These are phyloP conservation scores for Drosophila mojavensis DNA, from an alignment of 1,140 invertebrate species.

Conservation along the genomic window DNA sequence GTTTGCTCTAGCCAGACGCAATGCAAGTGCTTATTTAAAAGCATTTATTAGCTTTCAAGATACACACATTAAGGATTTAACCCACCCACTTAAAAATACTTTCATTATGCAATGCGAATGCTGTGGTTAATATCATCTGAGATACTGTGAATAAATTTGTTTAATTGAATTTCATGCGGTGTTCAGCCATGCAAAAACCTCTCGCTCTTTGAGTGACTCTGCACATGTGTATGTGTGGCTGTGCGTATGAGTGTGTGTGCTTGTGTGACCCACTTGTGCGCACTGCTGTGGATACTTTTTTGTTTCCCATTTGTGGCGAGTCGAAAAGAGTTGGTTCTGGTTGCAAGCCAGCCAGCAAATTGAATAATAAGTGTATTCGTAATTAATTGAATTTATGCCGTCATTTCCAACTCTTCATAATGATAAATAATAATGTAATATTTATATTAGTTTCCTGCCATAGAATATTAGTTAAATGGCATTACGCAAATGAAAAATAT, in stretches of 20 bases:
- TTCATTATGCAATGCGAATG: neutral
- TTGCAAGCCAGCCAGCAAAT: slow-evolving; percentile 9
- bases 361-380: slow-evolving; percentile 10
- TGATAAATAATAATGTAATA: neutral
- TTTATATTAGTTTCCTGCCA: neutral
- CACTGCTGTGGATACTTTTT: slow-evolving; percentile 27
- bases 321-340: slow-evolving; percentile 7
- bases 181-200: slow-evolving; percentile 36
- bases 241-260: neutral
- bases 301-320: slow-evolving; percentile 38
- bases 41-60: slow-evolving; percentile 11
- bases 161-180: slow-evolving; percentile 45
- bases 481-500: too few relatives aligned
- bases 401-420: neutral
- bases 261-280: slow-evolving; percentile 25
- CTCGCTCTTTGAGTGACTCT: slow-evolving; percentile 7
- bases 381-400: slow-evolving; percentile 43
- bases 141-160: slow-evolving; percentile 28
- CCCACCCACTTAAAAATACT: neutral
- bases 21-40: slow-evolving; percentile 1
- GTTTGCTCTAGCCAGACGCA: neutral
- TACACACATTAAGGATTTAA: neutral
- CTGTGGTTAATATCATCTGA: slow-evolving; percentile 23
- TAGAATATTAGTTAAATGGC: neutral
- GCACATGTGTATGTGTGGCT: neutral